Evolutionary conservation across 92 coral and sea anemone genomes (phyloP), one percentile per base, ranked within the genome.

Genomic region (Diadumene lineata): DNA sequence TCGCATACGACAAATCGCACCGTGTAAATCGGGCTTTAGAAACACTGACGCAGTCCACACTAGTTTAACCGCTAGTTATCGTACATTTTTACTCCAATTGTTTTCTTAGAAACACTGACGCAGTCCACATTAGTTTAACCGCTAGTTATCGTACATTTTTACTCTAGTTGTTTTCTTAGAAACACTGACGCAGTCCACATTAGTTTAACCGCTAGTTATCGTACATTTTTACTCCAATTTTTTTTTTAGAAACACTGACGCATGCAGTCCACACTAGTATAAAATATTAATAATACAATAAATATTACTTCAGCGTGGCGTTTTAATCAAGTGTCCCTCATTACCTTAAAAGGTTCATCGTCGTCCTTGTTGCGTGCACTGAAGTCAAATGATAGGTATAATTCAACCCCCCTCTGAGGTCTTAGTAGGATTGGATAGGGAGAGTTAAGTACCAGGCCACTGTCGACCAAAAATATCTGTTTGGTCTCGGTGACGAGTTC

Each of bases 381-480:
- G 64, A 91, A 91, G 58, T 91, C 97, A 66, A 91, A 88, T 22
- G 97, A 91, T 73, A 91, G 69, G 44, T 85, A 81, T 53, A 91
- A 57, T 56, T 91, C 97, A 44, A 91, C 93, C 34, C 84, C 76
- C 73, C 97, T 81, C 60, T 91, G 87, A 8, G 87, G 81, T 56
- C 97, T 75, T 7, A 91, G 71, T 31, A 91, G 78, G 23, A 92
- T 76, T 4, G 97, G 97, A 57, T 88, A 91, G 0, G 97, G 97
- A 6, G 97, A 91, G 43, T 91, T 91, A 51, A 91, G 89, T 61
- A 86, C 82, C 26, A 91, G 70, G 65, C 97, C 97, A 56, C 90
- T 86, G 63, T 91, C 97, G 31, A 91, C 88, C 30, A 91, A 78
- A 48, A 83, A 90, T 80, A 88, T 91, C 61, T 82, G 66, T 69